Conservation (phyloP, 2,888 invertebrate genomes). For the Microctonus hyperodae region DNA sequence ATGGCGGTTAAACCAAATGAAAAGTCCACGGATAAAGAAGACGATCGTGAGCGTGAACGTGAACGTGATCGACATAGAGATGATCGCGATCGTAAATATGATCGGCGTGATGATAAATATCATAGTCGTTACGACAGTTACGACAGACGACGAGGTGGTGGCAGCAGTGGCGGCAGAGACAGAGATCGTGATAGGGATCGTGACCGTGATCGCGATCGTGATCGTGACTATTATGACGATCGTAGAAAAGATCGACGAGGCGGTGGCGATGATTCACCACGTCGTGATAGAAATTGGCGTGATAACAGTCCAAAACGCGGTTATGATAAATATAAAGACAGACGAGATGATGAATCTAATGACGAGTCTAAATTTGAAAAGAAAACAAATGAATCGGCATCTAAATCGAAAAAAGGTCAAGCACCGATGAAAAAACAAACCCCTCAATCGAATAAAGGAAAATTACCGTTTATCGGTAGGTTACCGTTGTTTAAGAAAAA, state of each 20-base stretch:
- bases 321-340: conserved; percentile 55
- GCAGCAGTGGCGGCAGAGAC: conserved; percentile 34
- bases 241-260: conserved; percentile 53
- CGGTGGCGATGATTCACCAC: conserved; percentile 52
- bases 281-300: conserved; percentile 55
- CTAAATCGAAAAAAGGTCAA: conserved; percentile 50
- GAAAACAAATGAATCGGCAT: conserved; percentile 54
- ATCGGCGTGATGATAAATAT: conserved; percentile 55
- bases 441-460: conserved; percentile 66
- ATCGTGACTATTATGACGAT: conserved; percentile 57
- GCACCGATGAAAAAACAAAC: conserved; percentile 52
- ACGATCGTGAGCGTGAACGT: conserved; percentile 50
- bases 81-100: conserved; percentile 48
- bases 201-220: conserved; percentile 44
- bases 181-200: conserved; percentile 49
- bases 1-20: conserved; percentile 56
- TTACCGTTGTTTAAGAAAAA: conserved; percentile 80
- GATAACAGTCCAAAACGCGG: conserved; percentile 54
- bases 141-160: conserved; percentile 50
- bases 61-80: conserved; percentile 53
- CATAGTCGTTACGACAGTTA: conserved; percentile 54
- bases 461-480: conserved; percentile 84
- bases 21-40: conserved; percentile 58
- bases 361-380: conserved; percentile 60
- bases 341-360: conserved; percentile 51